phyloP scores from a whole-genome alignment of 2,888 invertebrate genomes.

The Euproctis similis region DNA sequence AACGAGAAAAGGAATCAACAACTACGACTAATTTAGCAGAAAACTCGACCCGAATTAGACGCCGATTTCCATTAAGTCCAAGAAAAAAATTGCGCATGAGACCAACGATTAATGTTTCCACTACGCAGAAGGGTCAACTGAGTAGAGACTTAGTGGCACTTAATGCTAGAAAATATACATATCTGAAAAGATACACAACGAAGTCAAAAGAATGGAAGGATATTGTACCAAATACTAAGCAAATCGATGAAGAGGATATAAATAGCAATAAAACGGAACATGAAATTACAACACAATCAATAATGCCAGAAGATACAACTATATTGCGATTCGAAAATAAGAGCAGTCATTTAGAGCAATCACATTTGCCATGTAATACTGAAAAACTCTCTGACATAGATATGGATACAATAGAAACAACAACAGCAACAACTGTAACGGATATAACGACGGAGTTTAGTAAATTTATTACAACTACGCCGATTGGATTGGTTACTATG shows the following conservation, averaged over 20 bases:
- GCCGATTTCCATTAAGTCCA: constrained; percentile 36
- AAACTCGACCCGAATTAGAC: constrained; percentile 28
- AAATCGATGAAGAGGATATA: constrained; percentile 28
- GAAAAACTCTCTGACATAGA: constrained; percentile 19
- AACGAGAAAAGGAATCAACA: constrained; percentile 11
- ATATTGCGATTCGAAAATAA: constrained; percentile 5
- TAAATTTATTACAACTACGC: constrained; percentile 28
- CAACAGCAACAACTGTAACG: constrained; percentile 9
- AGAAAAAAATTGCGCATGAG: constrained; percentile 53
- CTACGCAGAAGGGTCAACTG: constrained; percentile 45
- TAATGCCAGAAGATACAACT: constrained; percentile 15
- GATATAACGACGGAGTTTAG: constrained; percentile 19
- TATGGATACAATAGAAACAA: constrained; percentile 12
- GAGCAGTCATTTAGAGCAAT: constrained; percentile 10
- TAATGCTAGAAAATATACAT: constrained; percentile 45
- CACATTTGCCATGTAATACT: constrained; percentile 8
- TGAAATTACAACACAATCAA: constrained; percentile 24
- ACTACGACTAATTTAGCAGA: constrained; percentile 16
- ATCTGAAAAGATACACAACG: constrained; percentile 41
- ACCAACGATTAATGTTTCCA: constrained; percentile 35
- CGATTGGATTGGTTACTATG: constrained; percentile 21
- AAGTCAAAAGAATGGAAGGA: constrained; percentile 52
- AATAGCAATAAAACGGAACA: constrained; percentile 16
- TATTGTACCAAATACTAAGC: constrained; percentile 34
- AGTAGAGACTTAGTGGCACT: constrained; percentile 53